Base-by-base conservation (phyloP, 2,888 invertebrate species). In the Himalopsyche tibetana region DNA sequence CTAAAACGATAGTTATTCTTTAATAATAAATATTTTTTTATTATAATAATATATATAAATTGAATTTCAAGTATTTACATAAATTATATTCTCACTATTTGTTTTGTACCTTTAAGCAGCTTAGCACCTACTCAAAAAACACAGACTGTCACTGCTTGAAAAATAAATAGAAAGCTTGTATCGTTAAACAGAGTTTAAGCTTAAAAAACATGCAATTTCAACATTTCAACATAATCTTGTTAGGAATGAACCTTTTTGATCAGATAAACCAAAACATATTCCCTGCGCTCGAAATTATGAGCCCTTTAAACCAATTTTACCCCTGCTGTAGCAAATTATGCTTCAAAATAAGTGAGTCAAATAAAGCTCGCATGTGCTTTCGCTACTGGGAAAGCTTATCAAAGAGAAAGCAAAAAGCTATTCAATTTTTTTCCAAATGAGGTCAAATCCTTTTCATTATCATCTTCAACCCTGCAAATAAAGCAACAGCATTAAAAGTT, bases 251-350 rank as follows among this genome's bases (percentile, higher is more conserved):
- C 74, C 74, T 74, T 74, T 74, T 74, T 74, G 74, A 74, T 74
- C 74, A 74, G 74, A 74, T 74, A 74, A 74, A 74, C 74, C 74
- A 74, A 74, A 74, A 74, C 74, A 74, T 74, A 74, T 74, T 74
- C 74, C 74, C 74, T 36, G 19, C 74, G 74, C 74, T 74, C 74
- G 38, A 36, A 74, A 74, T 74, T 74, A 74, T 74, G 74, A 74
- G 74, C 74, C 74, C 74, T 74, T 74, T 74, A 74, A 74, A 74
- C 74, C 74, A 74, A 74, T 74, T 74, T 74, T 38, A 74, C 74
- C 74, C 74, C 38, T 74, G 74, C 74, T 74, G 74, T 74, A 74
- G 74, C 74, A 74, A 74, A 74, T 74, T 74, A 74, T 74, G 74
- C 74, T 74, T 74, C 74, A 74, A 74, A 74, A 74, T 74, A 74